Percentiles rank a stretch among this genome's conserved stretches.
Evolutionary conservation across 2,797 vertebrate species (phyloP).

Genomic region (Anabacerthia variegaticeps): DNA sequence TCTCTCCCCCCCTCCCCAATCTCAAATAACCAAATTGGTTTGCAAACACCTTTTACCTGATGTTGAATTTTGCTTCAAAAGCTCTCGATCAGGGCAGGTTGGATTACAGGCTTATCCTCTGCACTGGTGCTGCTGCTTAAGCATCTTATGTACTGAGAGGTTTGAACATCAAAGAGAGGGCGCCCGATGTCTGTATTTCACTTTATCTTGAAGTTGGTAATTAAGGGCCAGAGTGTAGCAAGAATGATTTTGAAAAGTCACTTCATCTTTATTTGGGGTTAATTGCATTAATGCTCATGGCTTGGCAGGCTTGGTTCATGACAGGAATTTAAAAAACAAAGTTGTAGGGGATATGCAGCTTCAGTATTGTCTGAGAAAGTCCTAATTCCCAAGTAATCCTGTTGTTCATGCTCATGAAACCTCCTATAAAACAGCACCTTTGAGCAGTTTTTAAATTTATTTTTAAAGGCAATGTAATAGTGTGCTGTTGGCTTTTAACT

Average conservation of each 20-base stretch:
- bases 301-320: background rate
- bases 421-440: background rate
- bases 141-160: background rate
- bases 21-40: background rate
- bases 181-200: background rate
- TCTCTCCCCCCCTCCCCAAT: background rate
- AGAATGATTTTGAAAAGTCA: constrained; percentile 49
- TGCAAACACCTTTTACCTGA: background rate
- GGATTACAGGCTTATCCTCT: background rate
- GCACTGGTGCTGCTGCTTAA: background rate
- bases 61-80: background rate
- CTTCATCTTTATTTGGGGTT: constrained; percentile 37
- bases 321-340: background rate
- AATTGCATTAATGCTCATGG: constrained; percentile 18
- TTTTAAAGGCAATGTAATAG: background rate
- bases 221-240: constrained; percentile 30
- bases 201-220: constrained; percentile 8
- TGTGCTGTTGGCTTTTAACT: background rate
- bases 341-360: constrained; percentile 22
- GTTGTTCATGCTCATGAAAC: background rate
- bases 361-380: background rate
- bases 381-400: constrained; percentile 46
- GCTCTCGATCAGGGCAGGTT: background rate
- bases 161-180: constrained; percentile 23
- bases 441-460: background rate